Percentiles rank a stretch among this genome's conserved stretches.
Evolutionary conservation across 2,113 vertebrate genomes (phyloP).

Genomic region (Macquaria australasica): DNA sequence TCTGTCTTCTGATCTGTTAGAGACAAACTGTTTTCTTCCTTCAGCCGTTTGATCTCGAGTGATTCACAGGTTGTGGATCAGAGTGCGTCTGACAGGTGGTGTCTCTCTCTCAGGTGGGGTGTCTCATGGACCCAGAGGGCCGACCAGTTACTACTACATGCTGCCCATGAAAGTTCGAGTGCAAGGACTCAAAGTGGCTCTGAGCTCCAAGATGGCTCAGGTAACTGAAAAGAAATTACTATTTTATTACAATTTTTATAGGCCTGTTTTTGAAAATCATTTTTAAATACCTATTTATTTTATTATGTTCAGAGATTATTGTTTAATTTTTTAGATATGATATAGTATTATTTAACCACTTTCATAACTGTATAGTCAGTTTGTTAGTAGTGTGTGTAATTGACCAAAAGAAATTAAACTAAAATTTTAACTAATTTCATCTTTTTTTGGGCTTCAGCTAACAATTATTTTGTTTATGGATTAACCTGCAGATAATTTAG

Average conservation of each 20-base stretch:
- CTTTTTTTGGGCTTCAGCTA: background rate
- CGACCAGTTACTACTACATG: conserved; percentile 95
- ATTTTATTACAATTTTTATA: background rate
- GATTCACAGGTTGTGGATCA: background rate
- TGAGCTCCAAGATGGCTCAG: conserved; percentile 91
- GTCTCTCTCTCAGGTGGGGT: conserved; percentile 85
- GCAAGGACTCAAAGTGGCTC: conserved; percentile 88
- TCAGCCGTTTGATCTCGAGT: too few species aligned
- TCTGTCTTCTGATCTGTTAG: background rate
- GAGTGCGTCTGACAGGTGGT: background rate
- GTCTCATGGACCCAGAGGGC: conserved; percentile 90
- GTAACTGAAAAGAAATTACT: conserved; percentile 66
- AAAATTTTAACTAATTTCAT: too few species aligned
- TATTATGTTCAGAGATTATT: too few species aligned
- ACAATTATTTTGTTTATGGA: too few species aligned
- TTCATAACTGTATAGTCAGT: too few species aligned
- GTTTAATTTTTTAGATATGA: too few species aligned
- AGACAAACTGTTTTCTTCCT: too few species aligned
- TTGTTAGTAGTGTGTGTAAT: too few species aligned
- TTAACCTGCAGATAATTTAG: background rate
- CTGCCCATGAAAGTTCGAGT: conserved; percentile 92
- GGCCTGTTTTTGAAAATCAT: background rate
- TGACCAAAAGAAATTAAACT: too few species aligned
- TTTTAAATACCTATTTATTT: background rate
- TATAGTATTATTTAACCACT: too few species aligned